Percentiles rank a stretch among this genome's conserved stretches.
Evolutionary conservation across 2,888 invertebrate species (phyloP).

Genomic region (Epistrophella euchroma): DNA sequence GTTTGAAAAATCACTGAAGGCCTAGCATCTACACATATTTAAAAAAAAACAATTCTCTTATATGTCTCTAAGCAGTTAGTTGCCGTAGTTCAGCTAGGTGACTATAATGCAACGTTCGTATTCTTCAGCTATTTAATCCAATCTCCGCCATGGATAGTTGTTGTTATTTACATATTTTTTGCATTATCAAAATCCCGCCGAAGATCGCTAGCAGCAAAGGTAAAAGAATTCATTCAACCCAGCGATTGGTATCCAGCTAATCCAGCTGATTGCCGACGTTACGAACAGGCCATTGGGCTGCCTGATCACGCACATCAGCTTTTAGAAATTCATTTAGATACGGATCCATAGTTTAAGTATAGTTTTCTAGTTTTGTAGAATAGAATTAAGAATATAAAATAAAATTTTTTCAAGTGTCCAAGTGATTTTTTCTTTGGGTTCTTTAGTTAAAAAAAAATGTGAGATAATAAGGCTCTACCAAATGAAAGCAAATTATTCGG

Average conservation of each 20-base stretch:
- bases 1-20: slow-evolving; percentile 21
- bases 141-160: slow-evolving; percentile 72
- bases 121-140: slow-evolving; percentile 58
- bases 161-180: slow-evolving; percentile 70
- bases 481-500: too few relatives aligned
- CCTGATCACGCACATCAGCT: slow-evolving; percentile 72
- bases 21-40: not conserved
- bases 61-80: slow-evolving; percentile 30
- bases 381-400: slow-evolving; percentile 18
- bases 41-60: not conserved
- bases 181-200: slow-evolving; percentile 70
- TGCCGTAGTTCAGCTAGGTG: slow-evolving; percentile 55
- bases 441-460: too few relatives aligned
- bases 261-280: slow-evolving; percentile 81
- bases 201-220: slow-evolving; percentile 78
- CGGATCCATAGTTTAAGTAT: slow-evolving; percentile 63
- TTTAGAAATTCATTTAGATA: slow-evolving; percentile 69
- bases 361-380: slow-evolving; percentile 41
- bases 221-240: slow-evolving; percentile 81
- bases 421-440: not conserved
- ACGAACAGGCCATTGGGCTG: slow-evolving; percentile 82
- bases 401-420: slow-evolving; percentile 18
- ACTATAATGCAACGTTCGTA: slow-evolving; percentile 44
- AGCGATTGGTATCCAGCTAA: slow-evolving; percentile 83
- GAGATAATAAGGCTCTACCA: too few relatives aligned